A percentile compares a stretch with the other conserved stretches of the same genome.
These are phyloP conservation scores for Centropus unirufus DNA, from an alignment of 2,113 vertebrate genomes.

Conservation along the genomic window DNA sequence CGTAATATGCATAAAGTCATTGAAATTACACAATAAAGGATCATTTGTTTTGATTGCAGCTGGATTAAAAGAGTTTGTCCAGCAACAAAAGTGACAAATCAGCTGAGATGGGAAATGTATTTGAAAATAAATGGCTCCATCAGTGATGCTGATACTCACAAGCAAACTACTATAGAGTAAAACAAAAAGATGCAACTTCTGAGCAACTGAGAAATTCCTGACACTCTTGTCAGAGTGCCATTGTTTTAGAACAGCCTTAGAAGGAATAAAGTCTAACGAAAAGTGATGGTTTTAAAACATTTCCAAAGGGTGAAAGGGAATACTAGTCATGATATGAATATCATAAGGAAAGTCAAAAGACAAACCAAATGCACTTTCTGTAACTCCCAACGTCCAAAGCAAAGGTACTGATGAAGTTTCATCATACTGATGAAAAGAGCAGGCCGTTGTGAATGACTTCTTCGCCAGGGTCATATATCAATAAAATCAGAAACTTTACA, in stretches of 20 bases:
- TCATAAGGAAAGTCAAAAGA: too few relatives aligned
- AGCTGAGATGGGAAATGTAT: rapidly evolving
- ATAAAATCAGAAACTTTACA: too few relatives aligned
- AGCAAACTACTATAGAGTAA: neutral
- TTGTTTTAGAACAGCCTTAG: neutral
- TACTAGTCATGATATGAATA: too few relatives aligned
- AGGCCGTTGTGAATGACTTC: too few relatives aligned
- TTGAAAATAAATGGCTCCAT: neutral
- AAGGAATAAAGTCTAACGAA: neutral
- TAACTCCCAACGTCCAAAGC: too few relatives aligned
- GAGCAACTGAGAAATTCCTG: neutral
- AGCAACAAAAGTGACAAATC: neutral
- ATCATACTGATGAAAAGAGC: too few relatives aligned
- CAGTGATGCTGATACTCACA: neutral
- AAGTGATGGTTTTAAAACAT: too few relatives aligned
- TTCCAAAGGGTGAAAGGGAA: too few relatives aligned
- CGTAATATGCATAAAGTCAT: neutral
- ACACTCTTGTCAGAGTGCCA: neutral
- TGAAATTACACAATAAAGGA: neutral
- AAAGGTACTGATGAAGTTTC: too few relatives aligned
- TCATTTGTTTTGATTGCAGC: neutral
- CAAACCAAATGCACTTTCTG: too few relatives aligned
- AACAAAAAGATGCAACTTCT: neutral
- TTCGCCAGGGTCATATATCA: too few relatives aligned
- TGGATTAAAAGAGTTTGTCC: neutral